phyloP scores from a whole-genome alignment of 2,888 invertebrate species.

The Petrolisthes manimaculis region DNA sequence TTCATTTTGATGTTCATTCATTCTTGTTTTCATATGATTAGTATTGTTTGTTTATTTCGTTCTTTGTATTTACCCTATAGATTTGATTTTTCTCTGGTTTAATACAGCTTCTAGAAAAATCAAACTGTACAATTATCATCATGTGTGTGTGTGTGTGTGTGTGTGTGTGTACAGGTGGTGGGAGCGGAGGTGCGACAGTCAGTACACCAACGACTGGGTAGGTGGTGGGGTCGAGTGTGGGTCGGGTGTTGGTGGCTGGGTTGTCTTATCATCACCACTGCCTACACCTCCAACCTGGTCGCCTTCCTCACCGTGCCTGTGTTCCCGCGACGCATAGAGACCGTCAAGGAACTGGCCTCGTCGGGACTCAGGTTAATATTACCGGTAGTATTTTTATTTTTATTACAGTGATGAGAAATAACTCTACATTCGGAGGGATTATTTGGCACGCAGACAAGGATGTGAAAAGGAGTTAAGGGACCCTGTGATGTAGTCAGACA shows the following conservation, averaged over 20 bases:
- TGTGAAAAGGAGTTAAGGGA: too few relatives aligned
- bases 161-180: slow-evolving; percentile 40
- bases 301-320: slow-evolving; percentile 57
- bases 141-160: too few relatives aligned
- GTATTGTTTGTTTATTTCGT: too few relatives aligned
- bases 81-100: neutral
- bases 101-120: neutral
- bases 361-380: slow-evolving; percentile 40
- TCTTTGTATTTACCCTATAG: too few relatives aligned
- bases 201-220: neutral
- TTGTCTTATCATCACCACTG: slow-evolving; percentile 41
- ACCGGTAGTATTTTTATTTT: too few relatives aligned
- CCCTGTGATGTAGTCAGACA: too few relatives aligned
- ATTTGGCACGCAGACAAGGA: too few relatives aligned
- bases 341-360: slow-evolving; percentile 42
- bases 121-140: neutral
- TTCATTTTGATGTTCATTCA: neutral
- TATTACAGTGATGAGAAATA: too few relatives aligned
- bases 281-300: slow-evolving; percentile 55
- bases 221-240: slow-evolving; percentile 37
- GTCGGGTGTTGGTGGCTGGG: slow-evolving; percentile 47
- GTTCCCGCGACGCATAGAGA: slow-evolving; percentile 51
- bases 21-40: too few relatives aligned
- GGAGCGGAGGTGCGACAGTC: slow-evolving; percentile 23
- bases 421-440: too few relatives aligned